phyloP scores from a whole-genome alignment of 1,140 invertebrate species.

The Plodia interpunctella region DNA sequence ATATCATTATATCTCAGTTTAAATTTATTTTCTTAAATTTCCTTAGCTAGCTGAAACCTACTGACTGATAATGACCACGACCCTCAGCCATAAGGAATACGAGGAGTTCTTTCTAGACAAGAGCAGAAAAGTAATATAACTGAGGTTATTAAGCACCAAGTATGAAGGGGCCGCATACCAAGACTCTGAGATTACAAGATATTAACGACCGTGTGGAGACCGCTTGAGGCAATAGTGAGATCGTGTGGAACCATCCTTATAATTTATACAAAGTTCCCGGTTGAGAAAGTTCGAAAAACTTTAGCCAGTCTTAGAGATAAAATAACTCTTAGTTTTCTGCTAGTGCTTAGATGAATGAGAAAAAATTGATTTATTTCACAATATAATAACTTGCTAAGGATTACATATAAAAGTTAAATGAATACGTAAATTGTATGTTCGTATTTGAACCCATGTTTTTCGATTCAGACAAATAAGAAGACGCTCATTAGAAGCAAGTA shows the following conservation, averaged over 20 bases:
- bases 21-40: too few species aligned
- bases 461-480: too few species aligned
- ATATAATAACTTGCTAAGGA: too few species aligned
- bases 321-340: neutral
- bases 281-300: constrained; percentile 14
- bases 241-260: constrained; percentile 21
- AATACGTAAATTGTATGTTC: too few species aligned
- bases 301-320: neutral
- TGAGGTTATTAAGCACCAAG: neutral
- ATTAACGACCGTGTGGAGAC: constrained; percentile 13
- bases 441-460: too few species aligned
- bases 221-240: constrained; percentile 14
- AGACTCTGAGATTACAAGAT: constrained; percentile 16
- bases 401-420: too few species aligned
- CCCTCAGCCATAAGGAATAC: too few species aligned
- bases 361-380: too few species aligned
- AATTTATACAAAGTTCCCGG: constrained; percentile 13
- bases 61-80: too few species aligned
- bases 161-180: neutral
- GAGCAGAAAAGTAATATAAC: neutral
- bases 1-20: too few species aligned
- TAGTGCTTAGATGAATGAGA: too few species aligned
- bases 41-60: too few species aligned
- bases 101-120: neutral
- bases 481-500: neutral